These are phyloP conservation scores for Amphiprion ocellaris DNA, from an alignment of 2,113 vertebrate species.

Conservation along the genomic window DNA sequence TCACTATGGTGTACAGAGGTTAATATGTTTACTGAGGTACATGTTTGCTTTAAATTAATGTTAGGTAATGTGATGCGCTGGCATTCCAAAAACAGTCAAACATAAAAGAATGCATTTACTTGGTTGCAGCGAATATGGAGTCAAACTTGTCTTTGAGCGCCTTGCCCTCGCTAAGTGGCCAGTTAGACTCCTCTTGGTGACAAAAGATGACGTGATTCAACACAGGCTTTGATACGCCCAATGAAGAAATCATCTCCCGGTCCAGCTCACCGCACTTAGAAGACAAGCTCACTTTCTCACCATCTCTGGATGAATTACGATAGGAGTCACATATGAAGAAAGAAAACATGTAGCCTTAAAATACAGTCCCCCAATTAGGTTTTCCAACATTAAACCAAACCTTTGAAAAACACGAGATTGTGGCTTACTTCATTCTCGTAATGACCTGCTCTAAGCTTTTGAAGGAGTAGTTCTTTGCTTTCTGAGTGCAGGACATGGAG, in stretches of 20 bases:
- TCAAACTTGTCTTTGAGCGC: slow-evolving; percentile 98
- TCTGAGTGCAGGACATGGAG: slow-evolving; percentile 96
- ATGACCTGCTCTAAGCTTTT: slow-evolving; percentile 97
- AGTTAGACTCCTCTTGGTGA: slow-evolving; percentile 99
- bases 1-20: background rate
- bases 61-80: background rate
- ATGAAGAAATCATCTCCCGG: slow-evolving; percentile 93
- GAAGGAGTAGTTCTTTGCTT: slow-evolving; percentile 91
- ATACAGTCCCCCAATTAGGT: background rate
- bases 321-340: background rate
- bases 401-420: background rate
- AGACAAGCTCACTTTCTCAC: slow-evolving; percentile 91
- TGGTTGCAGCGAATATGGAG: slow-evolving; percentile 98
- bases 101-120: slow-evolving; percentile 79
- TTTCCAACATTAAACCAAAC: background rate
- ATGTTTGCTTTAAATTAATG: background rate
- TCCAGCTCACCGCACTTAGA: slow-evolving; percentile 98
- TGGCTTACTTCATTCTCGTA: slow-evolving; percentile 90
- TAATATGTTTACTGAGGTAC: background rate
- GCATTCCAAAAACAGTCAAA: background rate
- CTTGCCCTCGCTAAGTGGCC: slow-evolving; percentile 97
- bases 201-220: slow-evolving; percentile 98
- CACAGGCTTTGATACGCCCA: slow-evolving; percentile 96
- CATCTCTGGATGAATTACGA: slow-evolving; percentile 82
- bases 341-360: background rate